A percentile compares a stretch with the other conserved stretches of the same genome.
Evolutionary conservation across 2,888 invertebrate species (phyloP).

Genomic region (Tuberolachnus salignus): DNA sequence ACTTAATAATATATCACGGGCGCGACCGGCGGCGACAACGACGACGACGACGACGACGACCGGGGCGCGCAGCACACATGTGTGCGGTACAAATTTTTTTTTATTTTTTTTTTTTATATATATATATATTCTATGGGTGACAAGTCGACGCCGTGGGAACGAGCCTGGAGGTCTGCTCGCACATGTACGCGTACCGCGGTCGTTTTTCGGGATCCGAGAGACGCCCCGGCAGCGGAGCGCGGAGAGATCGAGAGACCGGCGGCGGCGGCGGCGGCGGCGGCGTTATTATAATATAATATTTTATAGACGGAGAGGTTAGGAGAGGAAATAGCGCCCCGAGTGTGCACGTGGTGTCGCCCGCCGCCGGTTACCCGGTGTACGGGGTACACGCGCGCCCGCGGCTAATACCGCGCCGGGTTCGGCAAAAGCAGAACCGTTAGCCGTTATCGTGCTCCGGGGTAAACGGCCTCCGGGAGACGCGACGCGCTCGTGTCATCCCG

Average conservation of each 20-base stretch:
- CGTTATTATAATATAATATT: no score
- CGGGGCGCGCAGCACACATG: no score
- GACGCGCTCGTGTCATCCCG: neutral
- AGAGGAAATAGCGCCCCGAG: constrained; percentile 7
- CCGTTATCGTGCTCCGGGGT: neutral
- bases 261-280: neutral
- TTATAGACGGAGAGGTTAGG: no score
- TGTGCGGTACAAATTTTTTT: no score
- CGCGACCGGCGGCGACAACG: neutral
- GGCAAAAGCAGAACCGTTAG: neutral
- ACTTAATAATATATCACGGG: constrained; percentile 45
- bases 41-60: no score
- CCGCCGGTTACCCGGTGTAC: neutral
- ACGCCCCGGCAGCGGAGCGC: neutral
- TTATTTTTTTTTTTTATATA: no score
- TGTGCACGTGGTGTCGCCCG: constrained; percentile 25
- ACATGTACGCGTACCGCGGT: constrained; percentile 20
- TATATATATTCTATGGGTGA: constrained; percentile 45
- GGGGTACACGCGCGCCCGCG: neutral
- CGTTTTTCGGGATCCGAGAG: constrained; percentile 36
- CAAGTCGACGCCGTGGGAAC: constrained; percentile 55
- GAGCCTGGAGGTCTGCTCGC: constrained; percentile 53
- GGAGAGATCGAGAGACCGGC: neutral
- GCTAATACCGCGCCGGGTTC: neutral
- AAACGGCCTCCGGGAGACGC: neutral